Conservation (phyloP, 2,797 vertebrate species). For the Neosilurus hyrtlii region DNA sequence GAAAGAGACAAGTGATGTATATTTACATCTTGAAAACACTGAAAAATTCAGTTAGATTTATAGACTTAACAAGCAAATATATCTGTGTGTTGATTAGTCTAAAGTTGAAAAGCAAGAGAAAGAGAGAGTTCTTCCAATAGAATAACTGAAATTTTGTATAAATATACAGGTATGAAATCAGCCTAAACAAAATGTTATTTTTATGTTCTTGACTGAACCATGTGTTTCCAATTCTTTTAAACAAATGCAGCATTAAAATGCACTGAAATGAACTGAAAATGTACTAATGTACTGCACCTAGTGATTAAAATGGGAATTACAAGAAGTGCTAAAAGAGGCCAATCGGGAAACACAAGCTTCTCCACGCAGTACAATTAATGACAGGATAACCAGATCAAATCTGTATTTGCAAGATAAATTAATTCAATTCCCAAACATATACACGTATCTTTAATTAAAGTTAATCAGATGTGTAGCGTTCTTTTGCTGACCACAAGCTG, state of each 20-base stretch:
- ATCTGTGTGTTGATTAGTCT: background rate
- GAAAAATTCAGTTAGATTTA: background rate
- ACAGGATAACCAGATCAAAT: background rate
- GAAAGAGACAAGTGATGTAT: background rate
- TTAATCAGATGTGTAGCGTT: background rate
- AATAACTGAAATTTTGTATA: too few species aligned
- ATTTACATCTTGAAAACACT: background rate
- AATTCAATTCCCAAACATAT: background rate
- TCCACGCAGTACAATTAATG: background rate
- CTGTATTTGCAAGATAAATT: background rate
- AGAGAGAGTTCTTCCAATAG: too few species aligned
- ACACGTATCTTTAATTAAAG: background rate
- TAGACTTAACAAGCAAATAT: background rate
- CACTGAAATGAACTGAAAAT: too few species aligned
- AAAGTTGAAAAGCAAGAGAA: too few species aligned
- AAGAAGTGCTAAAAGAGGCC: background rate
- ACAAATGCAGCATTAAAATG: background rate
- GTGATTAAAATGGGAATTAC: background rate
- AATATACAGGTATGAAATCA: too few species aligned
- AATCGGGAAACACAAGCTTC: background rate
- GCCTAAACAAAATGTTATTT: too few species aligned
- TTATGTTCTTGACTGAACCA: too few species aligned
- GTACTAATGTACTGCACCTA: background rate
- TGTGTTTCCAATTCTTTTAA: too few species aligned
- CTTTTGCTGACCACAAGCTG: background rate